Evolutionary conservation across 2,113 vertebrate genomes (phyloP).

Genomic region (Abramis brama): DNA sequence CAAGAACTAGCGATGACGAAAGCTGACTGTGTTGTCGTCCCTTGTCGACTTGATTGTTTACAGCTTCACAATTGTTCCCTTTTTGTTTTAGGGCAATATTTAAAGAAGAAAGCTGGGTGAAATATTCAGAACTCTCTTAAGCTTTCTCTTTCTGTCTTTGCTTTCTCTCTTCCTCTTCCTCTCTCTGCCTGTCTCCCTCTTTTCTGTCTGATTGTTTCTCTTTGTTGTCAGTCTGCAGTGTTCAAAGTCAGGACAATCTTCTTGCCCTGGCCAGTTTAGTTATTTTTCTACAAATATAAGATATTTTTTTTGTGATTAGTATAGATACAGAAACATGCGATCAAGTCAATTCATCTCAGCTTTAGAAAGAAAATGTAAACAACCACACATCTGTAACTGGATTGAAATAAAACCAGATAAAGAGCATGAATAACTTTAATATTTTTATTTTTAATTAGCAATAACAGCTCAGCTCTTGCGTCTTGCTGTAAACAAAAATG

Average conservation of each 20-base stretch:
- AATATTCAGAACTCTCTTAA: not conserved
- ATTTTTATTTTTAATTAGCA: constrained; percentile 53
- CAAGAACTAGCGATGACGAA: no score
- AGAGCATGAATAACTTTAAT: constrained; percentile 7
- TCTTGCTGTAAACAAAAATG: not conserved
- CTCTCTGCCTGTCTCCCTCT: not conserved
- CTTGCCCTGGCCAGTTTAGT: not conserved
- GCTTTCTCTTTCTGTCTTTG: not conserved
- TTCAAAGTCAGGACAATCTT: not conserved
- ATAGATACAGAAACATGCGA: not conserved
- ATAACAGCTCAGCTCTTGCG: constrained; percentile 40
- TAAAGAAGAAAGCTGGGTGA: not conserved
- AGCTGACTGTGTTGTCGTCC: no score
- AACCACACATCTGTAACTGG: constrained; percentile 14
- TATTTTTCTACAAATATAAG: not conserved
- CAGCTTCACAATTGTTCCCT: not conserved
- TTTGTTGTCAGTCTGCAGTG: not conserved
- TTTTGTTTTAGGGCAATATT: not conserved
- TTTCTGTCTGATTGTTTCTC: not conserved
- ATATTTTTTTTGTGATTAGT: not conserved
- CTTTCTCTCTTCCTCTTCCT: not conserved
- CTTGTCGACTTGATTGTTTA: not conserved
- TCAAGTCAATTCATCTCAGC: not conserved
- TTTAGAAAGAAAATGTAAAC: not conserved
- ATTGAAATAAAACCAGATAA: constrained; percentile 16